phyloP scores from a whole-genome alignment of 2,113 vertebrate genomes.

The Collichthys lucidus region DNA sequence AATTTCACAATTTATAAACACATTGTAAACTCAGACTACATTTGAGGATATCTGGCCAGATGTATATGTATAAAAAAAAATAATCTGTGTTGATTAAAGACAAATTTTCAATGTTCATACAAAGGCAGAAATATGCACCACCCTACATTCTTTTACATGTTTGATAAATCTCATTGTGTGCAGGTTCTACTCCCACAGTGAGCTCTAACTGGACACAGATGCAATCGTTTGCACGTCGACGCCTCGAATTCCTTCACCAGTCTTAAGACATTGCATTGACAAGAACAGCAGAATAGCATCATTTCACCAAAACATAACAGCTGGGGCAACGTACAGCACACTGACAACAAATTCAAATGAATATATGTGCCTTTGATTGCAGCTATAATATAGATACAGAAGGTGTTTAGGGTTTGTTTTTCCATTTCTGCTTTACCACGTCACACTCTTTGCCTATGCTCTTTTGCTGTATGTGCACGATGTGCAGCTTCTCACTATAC shows the following conservation, averaged over 20 bases:
- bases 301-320: slow-evolving; percentile 4
- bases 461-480: background rate
- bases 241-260: background rate
- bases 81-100: background rate
- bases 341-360: background rate
- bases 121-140: background rate
- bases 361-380: background rate
- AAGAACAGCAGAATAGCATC: background rate
- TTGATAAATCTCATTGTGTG: background rate
- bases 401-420: background rate
- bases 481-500: background rate
- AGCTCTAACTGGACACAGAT: background rate
- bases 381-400: background rate
- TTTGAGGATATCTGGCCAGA: slow-evolving; percentile 6
- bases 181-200: background rate
- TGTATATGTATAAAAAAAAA: background rate
- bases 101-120: background rate
- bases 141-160: background rate
- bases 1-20: slow-evolving; percentile 19
- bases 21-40: slow-evolving; percentile 48
- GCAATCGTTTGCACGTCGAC: background rate
- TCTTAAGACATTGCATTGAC: background rate
- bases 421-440: background rate
- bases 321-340: background rate
- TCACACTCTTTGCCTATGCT: background rate